These are phyloP conservation scores for Tursiops truncatus DNA, from an alignment of 2,113 vertebrate genomes.

Conservation along the genomic window DNA sequence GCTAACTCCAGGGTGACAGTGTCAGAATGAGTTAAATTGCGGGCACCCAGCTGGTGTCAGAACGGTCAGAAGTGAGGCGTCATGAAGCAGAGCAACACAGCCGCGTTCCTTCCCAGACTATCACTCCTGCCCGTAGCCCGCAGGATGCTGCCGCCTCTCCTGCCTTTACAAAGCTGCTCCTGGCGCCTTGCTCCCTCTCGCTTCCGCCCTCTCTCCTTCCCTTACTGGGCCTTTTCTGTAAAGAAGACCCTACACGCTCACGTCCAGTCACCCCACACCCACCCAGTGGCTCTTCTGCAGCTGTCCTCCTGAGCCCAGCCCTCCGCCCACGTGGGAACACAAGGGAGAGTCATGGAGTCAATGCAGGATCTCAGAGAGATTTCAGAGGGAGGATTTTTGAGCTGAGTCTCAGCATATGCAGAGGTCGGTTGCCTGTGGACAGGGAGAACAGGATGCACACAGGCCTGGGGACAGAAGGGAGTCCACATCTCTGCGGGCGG, in stretches of 20 bases:
- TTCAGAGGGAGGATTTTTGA: neutral
- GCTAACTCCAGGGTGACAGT: neutral
- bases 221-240: neutral
- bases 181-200: neutral
- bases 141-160: neutral
- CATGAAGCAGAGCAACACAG: neutral
- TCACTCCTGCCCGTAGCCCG: neutral
- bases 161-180: neutral
- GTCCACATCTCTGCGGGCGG: neutral
- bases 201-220: neutral
- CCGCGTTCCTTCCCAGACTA: neutral
- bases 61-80: neutral
- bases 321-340: neutral
- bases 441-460: neutral
- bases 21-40: neutral
- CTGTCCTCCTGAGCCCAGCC: neutral
- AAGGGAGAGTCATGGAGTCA: neutral
- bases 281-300: neutral
- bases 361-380: neutral
- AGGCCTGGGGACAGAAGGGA: neutral
- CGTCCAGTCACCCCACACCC: neutral
- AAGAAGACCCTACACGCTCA: neutral
- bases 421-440: neutral
- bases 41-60: neutral
- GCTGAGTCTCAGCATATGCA: neutral